Evolutionary conservation across 2,797 vertebrate species (phyloP).

Genomic region (Hirundo rustica): DNA sequence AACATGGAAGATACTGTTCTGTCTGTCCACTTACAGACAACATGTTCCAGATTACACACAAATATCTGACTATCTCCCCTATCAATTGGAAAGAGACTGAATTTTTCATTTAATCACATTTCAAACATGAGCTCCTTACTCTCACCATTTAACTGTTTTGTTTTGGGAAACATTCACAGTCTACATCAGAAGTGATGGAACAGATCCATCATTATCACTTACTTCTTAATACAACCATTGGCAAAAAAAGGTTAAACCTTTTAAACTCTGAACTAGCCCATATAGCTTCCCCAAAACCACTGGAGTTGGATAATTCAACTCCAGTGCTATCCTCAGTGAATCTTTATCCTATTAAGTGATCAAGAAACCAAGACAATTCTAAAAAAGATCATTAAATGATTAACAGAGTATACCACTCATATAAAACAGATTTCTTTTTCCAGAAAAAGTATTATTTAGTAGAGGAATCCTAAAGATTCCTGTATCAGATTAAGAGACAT

Average conservation of each 20-base stretch:
- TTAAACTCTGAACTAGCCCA: not conserved
- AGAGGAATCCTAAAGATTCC: not conserved
- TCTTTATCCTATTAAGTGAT: not conserved
- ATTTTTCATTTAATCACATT: not conserved
- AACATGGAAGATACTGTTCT: not conserved
- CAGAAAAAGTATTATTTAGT: not conserved
- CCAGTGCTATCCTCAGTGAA: not conserved
- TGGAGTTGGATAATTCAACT: not conserved
- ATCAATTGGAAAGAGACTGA: not conserved
- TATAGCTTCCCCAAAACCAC: not conserved
- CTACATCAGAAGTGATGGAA: not conserved
- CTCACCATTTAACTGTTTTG: not conserved
- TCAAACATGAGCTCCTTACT: not conserved
- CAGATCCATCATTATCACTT: not conserved
- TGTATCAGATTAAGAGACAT: not conserved
- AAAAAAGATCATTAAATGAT: not conserved
- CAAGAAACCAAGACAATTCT: not conserved
- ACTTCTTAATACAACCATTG: not conserved
- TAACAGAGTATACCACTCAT: not conserved
- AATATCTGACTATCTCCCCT: not conserved
- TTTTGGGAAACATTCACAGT: not conserved
- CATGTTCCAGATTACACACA: rapidly evolving
- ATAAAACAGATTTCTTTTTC: not conserved
- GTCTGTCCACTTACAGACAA: not conserved
- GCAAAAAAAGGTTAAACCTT: not conserved